Evolutionary conservation across 1,140 invertebrate species (phyloP).

Genomic region (Caenorhabditis tropicalis): DNA sequence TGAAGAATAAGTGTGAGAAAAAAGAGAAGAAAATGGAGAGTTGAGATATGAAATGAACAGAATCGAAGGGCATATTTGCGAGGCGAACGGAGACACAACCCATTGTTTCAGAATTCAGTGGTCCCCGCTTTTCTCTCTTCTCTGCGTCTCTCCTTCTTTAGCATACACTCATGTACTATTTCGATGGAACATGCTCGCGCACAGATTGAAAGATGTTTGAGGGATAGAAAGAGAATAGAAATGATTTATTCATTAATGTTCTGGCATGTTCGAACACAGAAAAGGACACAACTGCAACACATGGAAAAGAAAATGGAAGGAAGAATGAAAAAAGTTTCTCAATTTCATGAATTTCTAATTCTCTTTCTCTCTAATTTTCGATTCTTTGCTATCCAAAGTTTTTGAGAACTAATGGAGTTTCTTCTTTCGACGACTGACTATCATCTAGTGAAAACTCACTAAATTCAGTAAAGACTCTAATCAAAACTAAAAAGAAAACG

Average conservation of each 20-base stretch:
- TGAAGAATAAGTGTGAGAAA: background rate
- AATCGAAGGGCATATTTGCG: background rate
- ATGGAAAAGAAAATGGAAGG: background rate
- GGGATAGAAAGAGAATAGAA: constrained; percentile 26
- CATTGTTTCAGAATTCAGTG: constrained; percentile 29
- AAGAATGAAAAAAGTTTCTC: background rate
- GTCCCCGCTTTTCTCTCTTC: background rate
- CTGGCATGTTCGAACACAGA: background rate
- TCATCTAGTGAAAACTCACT: no score
- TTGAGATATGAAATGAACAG: background rate
- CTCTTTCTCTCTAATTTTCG: no score
- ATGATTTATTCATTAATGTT: constrained; percentile 41
- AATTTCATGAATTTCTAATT: background rate
- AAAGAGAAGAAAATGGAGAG: background rate
- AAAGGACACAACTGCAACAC: background rate
- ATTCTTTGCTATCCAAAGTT: no score
- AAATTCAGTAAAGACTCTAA: no score
- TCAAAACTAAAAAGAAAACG: background rate
- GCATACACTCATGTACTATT: background rate
- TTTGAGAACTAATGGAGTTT: no score
- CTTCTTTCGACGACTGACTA: no score
- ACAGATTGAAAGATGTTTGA: constrained; percentile 17
- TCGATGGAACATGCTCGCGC: constrained; percentile 15
- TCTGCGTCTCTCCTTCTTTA: background rate
- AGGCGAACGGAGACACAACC: background rate